Evolutionary conservation across 2,113 vertebrate genomes (phyloP), one percentile per base, ranked within the genome.

Genomic region (Polyodon spathula): DNA sequence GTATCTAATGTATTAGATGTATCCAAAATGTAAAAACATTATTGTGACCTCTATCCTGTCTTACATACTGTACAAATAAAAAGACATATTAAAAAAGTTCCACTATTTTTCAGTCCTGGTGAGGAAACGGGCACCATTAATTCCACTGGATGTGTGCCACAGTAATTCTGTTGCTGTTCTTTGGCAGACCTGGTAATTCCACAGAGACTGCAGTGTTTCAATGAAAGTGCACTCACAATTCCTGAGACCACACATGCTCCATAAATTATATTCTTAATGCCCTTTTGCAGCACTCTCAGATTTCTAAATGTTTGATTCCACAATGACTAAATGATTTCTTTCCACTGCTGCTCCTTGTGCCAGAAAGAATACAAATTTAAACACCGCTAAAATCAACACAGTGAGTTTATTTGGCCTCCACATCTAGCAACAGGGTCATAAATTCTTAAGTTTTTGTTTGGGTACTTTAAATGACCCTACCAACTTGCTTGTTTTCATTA

Each of bases 351-450:
- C 68, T 82, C 64, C 40, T 69, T 77, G 66, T 78, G 78, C 80
- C 77, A 86, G 77, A 76, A 84, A 60, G 76, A 78, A 71, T 64
- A 79, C 77, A 80, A 84, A 72, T 76, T 86, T 80, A 84, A 88
- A 85, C 82, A 85, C 69, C 79, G 73, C 76, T 81, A 82, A 85
- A 73, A 79, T 85, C 85, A 88, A 88, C 79, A 83, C n/a, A 75
- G 65, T 65, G 76, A 75, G 74, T 86, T 87, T 85, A 82, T 66
- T 84, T 81, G 85, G 81, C 78, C 74, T 77, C 64, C 70, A 76
- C 70, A 66, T 85, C 77, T 68, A 81, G 69, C 73, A 78, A 78
- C 74, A 72, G 50, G 69, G 75, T 69, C 71, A 79, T 84, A 84
- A 85, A 86, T 85, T 79, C 66, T 71, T 68, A 59, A 4, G 52